phyloP scores from a whole-genome alignment of 2,888 invertebrate genomes.

The Drosophila robusta region DNA sequence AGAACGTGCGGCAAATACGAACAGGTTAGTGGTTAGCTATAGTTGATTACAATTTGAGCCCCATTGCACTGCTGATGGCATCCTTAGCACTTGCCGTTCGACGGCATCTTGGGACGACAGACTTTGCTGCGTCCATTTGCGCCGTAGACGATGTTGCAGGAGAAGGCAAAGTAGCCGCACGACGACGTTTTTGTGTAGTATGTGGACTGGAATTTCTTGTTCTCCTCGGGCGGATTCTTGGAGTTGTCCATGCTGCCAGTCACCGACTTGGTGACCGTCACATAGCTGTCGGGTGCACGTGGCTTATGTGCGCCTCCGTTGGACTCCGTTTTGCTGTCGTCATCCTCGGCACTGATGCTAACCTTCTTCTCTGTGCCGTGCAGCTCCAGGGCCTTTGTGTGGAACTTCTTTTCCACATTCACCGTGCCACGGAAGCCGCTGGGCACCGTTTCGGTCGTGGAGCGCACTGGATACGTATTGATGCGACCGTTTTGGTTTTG shows the following conservation, averaged over 20 bases:
- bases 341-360: constrained; percentile 73
- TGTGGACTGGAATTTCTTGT: constrained; percentile 91
- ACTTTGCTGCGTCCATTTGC: constrained; percentile 92
- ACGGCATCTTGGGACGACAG: constrained; percentile 92
- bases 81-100: constrained; percentile 88
- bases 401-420: constrained; percentile 84
- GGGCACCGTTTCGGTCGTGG: constrained; percentile 83
- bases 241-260: constrained; percentile 89
- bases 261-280: constrained; percentile 92
- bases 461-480: constrained; percentile 70
- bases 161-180: constrained; percentile 94
- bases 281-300: constrained; percentile 88
- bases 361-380: constrained; percentile 74
- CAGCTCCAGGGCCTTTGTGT: constrained; percentile 82
- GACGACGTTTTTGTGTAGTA: constrained; percentile 95
- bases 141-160: constrained; percentile 92
- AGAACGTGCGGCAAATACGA: constrained; percentile 58
- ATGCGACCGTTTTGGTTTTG: constrained; percentile 84
- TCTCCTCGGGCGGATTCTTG: constrained; percentile 87
- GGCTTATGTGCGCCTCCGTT: constrained; percentile 57
- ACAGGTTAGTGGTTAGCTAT: constrained; percentile 41
- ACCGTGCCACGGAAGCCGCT: constrained; percentile 85
- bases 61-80: constrained; percentile 41
- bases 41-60: constrained; percentile 60
- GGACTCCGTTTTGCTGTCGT: constrained; percentile 24